Conservation (phyloP, 1,140 invertebrate genomes). For the Anoplolepis gracilipes region DNA sequence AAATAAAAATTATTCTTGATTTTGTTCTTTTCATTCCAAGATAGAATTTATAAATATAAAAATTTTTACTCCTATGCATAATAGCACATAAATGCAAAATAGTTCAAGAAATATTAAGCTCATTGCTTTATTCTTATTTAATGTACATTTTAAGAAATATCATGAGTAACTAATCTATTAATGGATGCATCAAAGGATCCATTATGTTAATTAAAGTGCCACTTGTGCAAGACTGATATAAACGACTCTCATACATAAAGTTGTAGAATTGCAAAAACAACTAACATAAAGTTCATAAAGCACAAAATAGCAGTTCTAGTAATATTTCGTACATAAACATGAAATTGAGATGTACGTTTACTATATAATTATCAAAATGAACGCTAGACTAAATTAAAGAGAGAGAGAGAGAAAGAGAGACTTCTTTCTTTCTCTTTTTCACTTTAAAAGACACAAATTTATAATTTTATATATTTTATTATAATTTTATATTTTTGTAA, state of each 20-base stretch:
- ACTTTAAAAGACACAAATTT: no score
- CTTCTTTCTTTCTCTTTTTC: neutral
- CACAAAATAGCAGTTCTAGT: slow-evolving; percentile 9
- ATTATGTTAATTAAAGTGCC: slow-evolving; percentile 52
- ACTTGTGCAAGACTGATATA: slow-evolving; percentile 14
- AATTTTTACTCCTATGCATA: neutral
- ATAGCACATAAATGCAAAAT: slow-evolving; percentile 33
- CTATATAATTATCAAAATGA: neutral
- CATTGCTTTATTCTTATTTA: slow-evolving; percentile 24
- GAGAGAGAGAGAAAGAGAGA: no score
- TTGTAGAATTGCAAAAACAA: neutral
- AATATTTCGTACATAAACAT: neutral
- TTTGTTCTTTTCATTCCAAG: neutral
- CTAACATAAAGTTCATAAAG: neutral
- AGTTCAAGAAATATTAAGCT: neutral
- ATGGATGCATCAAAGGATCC: slow-evolving; percentile 48
- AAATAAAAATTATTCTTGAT: neutral
- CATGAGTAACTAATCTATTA: slow-evolving; percentile 39
- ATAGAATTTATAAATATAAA: neutral
- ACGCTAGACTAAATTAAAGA: neutral
- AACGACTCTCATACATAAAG: slow-evolving; percentile 27
- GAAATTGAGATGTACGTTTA: neutral
- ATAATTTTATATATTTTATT: no score
- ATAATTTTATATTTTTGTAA: neutral
- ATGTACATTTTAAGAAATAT: neutral